phyloP scores from a whole-genome alignment of 2,797 vertebrate species.

The Falco peregrinus region DNA sequence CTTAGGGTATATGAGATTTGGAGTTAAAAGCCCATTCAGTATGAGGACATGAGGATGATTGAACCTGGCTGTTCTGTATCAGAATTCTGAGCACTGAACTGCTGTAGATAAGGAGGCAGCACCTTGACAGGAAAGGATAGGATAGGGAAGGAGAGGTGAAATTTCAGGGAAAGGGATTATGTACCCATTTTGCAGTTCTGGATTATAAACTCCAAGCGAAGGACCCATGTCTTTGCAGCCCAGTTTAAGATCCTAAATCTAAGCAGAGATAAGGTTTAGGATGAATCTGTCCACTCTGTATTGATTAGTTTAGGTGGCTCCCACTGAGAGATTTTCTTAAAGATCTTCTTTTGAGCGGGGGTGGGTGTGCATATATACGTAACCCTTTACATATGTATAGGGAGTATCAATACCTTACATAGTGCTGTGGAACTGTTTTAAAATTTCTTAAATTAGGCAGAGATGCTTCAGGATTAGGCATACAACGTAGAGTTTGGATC shows the following conservation, averaged over 20 bases:
- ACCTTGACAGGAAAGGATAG: background rate
- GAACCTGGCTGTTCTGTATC: background rate
- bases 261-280: background rate
- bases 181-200: background rate
- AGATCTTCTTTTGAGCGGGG: background rate
- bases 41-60: fast-evolving
- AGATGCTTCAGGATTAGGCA: background rate
- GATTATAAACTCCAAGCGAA: background rate
- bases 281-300: background rate
- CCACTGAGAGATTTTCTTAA: background rate
- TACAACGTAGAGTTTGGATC: background rate
- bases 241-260: background rate
- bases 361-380: no score
- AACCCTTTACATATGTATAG: background rate
- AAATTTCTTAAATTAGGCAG: background rate
- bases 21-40: background rate
- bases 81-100: background rate
- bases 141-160: background rate
- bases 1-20: background rate
- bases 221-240: background rate
- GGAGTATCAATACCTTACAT: background rate
- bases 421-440: background rate
- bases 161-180: background rate
- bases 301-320: background rate
- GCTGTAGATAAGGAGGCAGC: background rate